Percentiles rank a stretch among this genome's conserved stretches.
Conservation (phyloP, 2,113 vertebrate species). For the Beaufortia kweichowensis region DNA sequence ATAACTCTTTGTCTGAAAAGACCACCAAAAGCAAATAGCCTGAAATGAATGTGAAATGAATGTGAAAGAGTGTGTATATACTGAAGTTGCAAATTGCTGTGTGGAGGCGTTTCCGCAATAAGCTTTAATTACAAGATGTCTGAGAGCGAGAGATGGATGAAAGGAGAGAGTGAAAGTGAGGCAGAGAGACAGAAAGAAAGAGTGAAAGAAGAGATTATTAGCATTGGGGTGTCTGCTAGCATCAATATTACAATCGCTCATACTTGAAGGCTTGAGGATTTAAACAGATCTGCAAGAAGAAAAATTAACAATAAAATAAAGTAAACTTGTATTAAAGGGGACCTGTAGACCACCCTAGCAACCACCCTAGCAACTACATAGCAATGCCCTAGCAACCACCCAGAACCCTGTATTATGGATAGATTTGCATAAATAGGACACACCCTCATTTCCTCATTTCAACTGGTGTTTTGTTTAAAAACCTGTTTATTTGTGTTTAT, state of each 20-base stretch:
- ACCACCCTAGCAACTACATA: neutral
- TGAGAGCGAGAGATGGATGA: neutral
- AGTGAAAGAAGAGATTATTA: neutral
- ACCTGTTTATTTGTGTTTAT: neutral
- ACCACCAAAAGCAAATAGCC: no score
- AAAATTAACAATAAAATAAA: no score
- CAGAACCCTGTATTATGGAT: no score
- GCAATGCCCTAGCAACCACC: no score
- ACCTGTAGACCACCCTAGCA: neutral
- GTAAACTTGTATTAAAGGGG: no score
- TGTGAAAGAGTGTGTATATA: no score
- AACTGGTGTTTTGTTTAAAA: neutral
- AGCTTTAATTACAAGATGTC: constrained; percentile 27
- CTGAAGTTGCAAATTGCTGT: neutral
- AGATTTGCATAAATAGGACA: neutral
- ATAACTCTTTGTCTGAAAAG: no score
- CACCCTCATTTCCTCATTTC: neutral
- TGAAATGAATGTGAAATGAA: no score
- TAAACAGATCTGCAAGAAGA: no score
- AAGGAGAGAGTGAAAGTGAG: neutral
- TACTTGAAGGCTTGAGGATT: no score
- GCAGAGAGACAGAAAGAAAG: neutral
- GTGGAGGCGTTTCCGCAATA: constrained; percentile 8
- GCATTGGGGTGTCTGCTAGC: neutral
- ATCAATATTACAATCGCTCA: neutral